Percentiles rank a stretch among this genome's conserved stretches.
Evolutionary conservation across 2,888 invertebrate genomes (phyloP).

Genomic region (Epinotia demarniana): DNA sequence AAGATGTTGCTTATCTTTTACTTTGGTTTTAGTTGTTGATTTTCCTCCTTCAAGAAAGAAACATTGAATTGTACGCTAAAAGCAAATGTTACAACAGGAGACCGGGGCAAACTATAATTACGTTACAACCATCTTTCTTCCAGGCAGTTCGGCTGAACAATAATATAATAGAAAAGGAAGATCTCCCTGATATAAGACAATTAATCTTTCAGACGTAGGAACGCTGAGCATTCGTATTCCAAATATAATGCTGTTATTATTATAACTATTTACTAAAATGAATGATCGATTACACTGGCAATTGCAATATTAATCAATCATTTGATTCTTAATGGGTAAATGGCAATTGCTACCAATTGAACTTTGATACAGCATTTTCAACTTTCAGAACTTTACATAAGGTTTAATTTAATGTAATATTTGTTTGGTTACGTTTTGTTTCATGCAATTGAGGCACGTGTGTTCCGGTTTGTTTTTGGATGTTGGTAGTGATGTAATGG

Average conservation of each 20-base stretch:
- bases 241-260: conserved; percentile 43
- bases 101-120: conserved; percentile 30
- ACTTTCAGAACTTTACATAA: background rate
- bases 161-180: conserved; percentile 42
- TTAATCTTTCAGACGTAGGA: conserved; percentile 42
- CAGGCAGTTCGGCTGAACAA: conserved; percentile 35
- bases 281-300: conserved; percentile 41
- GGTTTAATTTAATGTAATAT: background rate
- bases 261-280: conserved; percentile 44
- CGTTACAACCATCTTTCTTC: conserved; percentile 37
- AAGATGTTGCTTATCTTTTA: background rate
- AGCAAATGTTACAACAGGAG: conserved; percentile 19
- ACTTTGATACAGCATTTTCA: background rate
- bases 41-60: background rate
- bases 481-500: conserved; percentile 38
- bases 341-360: conserved; percentile 36
- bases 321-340: conserved; percentile 39
- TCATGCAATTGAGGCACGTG: conserved; percentile 39
- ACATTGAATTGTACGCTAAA: conserved; percentile 1
- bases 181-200: conserved; percentile 42
- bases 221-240: conserved; percentile 39
- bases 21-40: background rate
- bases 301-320: conserved; percentile 44
- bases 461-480: conserved; percentile 39
- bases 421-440: conserved; percentile 6